Evolutionary conservation across 2,797 vertebrate genomes (phyloP), one percentile per base, ranked within the genome.

Genomic region (Rhincodon typus): DNA sequence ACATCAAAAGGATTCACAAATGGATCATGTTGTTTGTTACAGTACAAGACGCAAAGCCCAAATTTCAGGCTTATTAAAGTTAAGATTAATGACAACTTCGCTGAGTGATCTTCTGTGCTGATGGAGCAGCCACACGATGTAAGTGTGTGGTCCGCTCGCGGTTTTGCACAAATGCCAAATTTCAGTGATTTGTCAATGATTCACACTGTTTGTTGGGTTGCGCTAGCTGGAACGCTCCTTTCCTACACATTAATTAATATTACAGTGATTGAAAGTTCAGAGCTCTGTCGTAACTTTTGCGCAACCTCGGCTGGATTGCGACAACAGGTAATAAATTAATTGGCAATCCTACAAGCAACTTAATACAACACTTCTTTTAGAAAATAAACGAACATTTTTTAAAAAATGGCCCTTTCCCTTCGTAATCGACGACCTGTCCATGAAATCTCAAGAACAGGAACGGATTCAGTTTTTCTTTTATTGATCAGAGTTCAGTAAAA

Each of bases 1-100:
- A 62, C 79, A 94, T 96, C 93, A 96, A 95, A 96, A 95, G 96
- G 96, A 95, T 95, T 96, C 94, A 96, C 96, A 96, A 25, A 7
- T 27, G 10, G 88, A 0, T 10, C 13, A 0, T 19, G 4, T 50
- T 72, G 23, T 74, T 74, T 13, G 38, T 12, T 3, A 1, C n/a
- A 38, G 38, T 10, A n/a, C 46, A 12, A 25, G n/a, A 23, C n/a
- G 27, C 6, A 94, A 69, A 53, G 25, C 27, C 53, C 19, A 8
- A 50, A 2, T 91, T 53, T 10, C 27, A 17, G 38, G 38, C 21
- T 74, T 27, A 57, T 30, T 50, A 34, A 50, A 77, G 5, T 53
- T 30, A n/a, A 50, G 53, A 50, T 74, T 53, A 34, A 72, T 21
- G 57, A 38, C 13, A 95, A 74, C 69, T 74, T 74, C 30, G 10